Evolutionary conservation across 2,113 vertebrate species (phyloP).

Genomic region (Coryphaenoides rupestris): DNA sequence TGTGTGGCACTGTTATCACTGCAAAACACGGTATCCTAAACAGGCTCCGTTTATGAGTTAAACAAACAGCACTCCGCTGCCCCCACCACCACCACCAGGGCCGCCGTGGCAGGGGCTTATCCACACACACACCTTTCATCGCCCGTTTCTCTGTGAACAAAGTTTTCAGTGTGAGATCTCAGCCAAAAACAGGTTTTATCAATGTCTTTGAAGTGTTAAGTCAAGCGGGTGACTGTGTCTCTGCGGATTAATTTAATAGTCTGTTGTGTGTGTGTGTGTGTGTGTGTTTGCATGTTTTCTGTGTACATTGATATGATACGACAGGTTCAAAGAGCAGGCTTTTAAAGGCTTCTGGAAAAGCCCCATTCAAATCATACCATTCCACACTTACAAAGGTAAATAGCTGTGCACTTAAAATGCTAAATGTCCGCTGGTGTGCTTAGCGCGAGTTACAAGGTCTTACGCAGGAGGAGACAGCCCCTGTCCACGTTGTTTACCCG

Average conservation of each 20-base stretch:
- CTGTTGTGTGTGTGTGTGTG: constrained; percentile 7
- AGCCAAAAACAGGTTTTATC: neutral
- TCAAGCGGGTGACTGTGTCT: too few species aligned
- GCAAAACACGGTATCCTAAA: constrained; percentile 2
- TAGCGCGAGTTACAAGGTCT: constrained; percentile 53
- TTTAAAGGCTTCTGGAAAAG: neutral
- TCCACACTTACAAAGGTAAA: too few species aligned
- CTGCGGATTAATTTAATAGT: neutral
- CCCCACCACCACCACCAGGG: neutral
- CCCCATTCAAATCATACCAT: neutral
- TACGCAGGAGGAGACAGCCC: constrained; percentile 49
- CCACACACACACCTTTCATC: constrained; percentile 1
- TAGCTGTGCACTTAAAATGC: too few species aligned
- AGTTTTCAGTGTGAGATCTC: constrained; percentile 1
- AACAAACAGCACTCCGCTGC: neutral
- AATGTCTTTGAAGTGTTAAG: neutral
- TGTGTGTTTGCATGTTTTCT: constrained; percentile 5
- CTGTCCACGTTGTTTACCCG: constrained; percentile 63
- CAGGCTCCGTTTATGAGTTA: neutral
- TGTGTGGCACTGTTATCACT: constrained; percentile 8
- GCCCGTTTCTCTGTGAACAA: neutral
- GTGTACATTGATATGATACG: neutral
- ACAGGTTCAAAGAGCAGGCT: neutral
- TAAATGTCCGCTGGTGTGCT: constrained; percentile 25
- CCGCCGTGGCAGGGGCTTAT: neutral